A percentile compares a stretch with the other conserved stretches of the same genome.
phyloP scores from a whole-genome alignment of 2,113 vertebrate genomes.

The Macroglossus sobrinus region DNA sequence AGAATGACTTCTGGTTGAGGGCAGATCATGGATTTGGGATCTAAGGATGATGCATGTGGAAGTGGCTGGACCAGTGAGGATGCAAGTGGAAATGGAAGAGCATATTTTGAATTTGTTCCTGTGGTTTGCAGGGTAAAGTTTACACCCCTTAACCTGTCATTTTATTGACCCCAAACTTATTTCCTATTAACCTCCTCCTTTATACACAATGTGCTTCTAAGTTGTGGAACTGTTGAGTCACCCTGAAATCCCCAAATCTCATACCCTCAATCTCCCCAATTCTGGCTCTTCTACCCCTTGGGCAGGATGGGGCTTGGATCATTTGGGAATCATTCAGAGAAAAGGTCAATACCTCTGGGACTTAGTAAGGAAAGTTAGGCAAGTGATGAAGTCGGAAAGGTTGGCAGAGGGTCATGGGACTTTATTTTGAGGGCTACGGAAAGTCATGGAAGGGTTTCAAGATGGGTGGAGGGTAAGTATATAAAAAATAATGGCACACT shows the following conservation, averaged over 20 bases:
- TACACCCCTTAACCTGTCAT: not conserved
- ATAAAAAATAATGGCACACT: not conserved
- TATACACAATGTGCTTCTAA: not conserved
- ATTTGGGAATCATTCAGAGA: not conserved
- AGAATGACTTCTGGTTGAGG: not conserved
- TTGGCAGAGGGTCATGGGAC: not conserved
- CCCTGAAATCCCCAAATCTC: not conserved
- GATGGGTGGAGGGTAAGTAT: not conserved
- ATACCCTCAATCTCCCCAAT: not conserved
- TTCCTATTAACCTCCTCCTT: not conserved
- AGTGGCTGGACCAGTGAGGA: not conserved
- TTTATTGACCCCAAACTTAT: not conserved
- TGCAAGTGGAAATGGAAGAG: not conserved
- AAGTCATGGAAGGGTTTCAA: not conserved
- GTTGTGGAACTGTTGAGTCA: not conserved
- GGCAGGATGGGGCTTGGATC: not conserved
- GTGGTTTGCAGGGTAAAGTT: not conserved
- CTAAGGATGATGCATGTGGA: not conserved
- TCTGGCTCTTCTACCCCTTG: not conserved
- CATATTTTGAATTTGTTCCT: not conserved
- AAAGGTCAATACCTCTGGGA: not conserved
- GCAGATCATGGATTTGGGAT: not conserved
- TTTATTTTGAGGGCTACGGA: not conserved
- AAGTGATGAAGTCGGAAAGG: not conserved
- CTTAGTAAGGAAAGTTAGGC: not conserved